Conservation (phyloP, 2,113 vertebrate species). For the Amazona guildingii region DNA sequence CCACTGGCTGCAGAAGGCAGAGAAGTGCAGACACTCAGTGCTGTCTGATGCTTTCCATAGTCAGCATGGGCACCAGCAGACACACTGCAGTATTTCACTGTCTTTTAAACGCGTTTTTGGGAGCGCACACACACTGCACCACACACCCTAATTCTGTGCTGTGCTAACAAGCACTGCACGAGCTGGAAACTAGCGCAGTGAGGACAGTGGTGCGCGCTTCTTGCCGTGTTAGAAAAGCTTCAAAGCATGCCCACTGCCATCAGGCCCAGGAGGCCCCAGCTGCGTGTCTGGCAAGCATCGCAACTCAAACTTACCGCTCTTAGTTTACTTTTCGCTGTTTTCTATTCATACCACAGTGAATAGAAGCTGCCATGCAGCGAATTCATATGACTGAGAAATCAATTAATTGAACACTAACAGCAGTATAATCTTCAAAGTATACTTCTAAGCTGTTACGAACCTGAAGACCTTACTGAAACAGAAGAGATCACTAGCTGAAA, state of each 20-base stretch:
- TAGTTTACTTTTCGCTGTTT: neutral
- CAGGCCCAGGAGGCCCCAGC: neutral
- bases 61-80: accelerated
- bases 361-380: neutral
- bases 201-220: neutral
- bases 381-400: neutral
- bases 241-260: neutral
- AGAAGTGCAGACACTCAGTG: accelerated
- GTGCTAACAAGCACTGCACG: neutral
- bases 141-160: neutral
- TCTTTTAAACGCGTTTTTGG: neutral
- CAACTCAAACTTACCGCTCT: neutral
- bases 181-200: neutral
- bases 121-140: neutral
- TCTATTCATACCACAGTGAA: neutral
- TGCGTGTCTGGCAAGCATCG: neutral
- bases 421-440: neutral
- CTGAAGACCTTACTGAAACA: neutral
- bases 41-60: neutral
- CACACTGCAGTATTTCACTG: neutral
- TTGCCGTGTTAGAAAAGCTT: neutral
- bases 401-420: neutral
- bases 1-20: neutral
- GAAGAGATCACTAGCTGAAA: neutral
- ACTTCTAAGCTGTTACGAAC: neutral